Conservation (phyloP, 2,113 vertebrate genomes). For the Terrapene triunguis region DNA sequence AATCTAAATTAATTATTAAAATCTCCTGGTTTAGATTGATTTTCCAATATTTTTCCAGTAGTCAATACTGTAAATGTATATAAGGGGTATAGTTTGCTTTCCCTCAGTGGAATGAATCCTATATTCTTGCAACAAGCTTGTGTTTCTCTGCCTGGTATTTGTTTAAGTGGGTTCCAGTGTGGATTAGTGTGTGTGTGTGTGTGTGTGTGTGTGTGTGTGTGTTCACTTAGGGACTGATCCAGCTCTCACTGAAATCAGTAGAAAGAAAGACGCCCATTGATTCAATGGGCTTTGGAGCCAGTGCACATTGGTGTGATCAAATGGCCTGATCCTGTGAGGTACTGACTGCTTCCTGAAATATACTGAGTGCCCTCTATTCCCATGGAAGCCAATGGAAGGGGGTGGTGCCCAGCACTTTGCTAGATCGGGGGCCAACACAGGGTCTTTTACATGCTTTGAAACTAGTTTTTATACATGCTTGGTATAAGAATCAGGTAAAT, state of each 20-base stretch:
- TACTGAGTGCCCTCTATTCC: not conserved
- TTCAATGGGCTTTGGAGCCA: not conserved
- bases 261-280: not conserved
- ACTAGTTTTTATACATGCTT: not conserved
- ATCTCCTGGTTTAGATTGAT: conserved; percentile 10
- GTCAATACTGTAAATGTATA: not conserved
- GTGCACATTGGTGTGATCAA: not conserved
- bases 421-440: not conserved
- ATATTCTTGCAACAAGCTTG: not conserved
- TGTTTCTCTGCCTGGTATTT: not conserved
- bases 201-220: not conserved
- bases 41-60: not conserved
- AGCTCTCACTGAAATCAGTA: too few relatives aligned
- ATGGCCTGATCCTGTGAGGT: not conserved
- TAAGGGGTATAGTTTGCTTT: not conserved
- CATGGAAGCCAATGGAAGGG: not conserved
- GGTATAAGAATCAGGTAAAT: not conserved
- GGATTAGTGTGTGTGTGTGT: not conserved
- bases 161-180: not conserved
- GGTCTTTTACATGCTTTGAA: not conserved
- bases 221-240: not conserved
- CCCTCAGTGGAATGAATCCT: not conserved
- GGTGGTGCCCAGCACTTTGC: not conserved
- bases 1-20: not conserved
- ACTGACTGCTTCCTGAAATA: not conserved